A percentile compares a stretch with the other conserved stretches of the same genome.
These are phyloP conservation scores for Drosophila quinaria DNA, from an alignment of 2,888 invertebrate species.

Conservation along the genomic window DNA sequence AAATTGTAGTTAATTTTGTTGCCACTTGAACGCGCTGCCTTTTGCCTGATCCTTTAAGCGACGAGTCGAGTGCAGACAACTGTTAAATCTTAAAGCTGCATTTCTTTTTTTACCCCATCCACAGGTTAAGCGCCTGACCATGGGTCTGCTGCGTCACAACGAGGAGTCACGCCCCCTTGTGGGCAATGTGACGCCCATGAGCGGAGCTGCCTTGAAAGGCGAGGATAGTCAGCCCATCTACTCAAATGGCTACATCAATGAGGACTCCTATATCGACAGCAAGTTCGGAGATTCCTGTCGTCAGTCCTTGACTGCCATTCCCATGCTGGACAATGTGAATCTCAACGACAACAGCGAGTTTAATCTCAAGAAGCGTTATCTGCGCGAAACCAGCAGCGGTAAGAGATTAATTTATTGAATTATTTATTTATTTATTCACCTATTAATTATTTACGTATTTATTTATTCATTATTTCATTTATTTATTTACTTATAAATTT, in stretches of 20 bases:
- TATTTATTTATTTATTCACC: too few relatives aligned
- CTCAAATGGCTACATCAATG: slow-evolving; percentile 90
- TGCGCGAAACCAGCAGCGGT: slow-evolving; percentile 85
- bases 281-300: slow-evolving; percentile 85
- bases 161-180: slow-evolving; percentile 92
- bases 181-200: slow-evolving; percentile 87
- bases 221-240: slow-evolving; percentile 72
- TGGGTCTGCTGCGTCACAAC: slow-evolving; percentile 89
- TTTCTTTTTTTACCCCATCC: neutral
- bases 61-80: slow-evolving; percentile 24
- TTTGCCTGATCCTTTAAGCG: slow-evolving; percentile 45
- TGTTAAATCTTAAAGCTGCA: slow-evolving; percentile 53
- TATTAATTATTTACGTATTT: too few relatives aligned
- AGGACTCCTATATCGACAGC: slow-evolving; percentile 87
- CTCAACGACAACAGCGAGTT: slow-evolving; percentile 84
- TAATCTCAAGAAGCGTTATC: slow-evolving; percentile 83
- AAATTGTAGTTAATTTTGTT: slow-evolving; percentile 82
- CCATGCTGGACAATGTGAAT: slow-evolving; percentile 83
- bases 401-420: slow-evolving; percentile 9
- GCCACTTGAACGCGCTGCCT: slow-evolving; percentile 65
- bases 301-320: slow-evolving; percentile 84
- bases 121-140: slow-evolving; percentile 90
- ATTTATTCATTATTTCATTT: too few relatives aligned
- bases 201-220: slow-evolving; percentile 43
- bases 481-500: too few relatives aligned